Base-by-base conservation (phyloP, 2,888 invertebrate species). In the Agriopis leucophaearia region DNA sequence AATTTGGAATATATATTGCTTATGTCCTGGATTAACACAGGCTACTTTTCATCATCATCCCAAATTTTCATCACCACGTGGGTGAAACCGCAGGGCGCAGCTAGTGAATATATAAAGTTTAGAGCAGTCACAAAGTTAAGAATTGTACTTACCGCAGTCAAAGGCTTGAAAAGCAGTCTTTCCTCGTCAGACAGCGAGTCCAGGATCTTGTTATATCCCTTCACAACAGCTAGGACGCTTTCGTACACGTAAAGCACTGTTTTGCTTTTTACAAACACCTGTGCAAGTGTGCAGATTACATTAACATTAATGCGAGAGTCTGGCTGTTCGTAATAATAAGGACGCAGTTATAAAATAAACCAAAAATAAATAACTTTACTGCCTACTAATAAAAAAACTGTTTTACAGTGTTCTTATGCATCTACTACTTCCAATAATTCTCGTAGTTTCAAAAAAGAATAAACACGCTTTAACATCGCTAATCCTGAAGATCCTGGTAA, bases 131-230 rank as follows among this genome's bases (percentile, higher is more conserved):
- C 3, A 15, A 16, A 45, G 1, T 8, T 4, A 45, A 45, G 8
- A 15, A 15, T 15, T 15, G 8, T 12, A 88, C 90, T 89, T 83
- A 94, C 94, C 18, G 89, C 89, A 50, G 96, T 97, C 60, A 98
- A 85, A 10, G 97, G 97, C 67, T 95, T 95, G 88, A 98, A 98
- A 2, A 98, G 90, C 52, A 95, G 88, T 40, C 97, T 93, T 82
- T 98, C 98, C 54, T 97, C 96, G 2, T 95, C 94, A 0, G 97
- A 97, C 8, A 99, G 87, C 0, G 97, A 96, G 75, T 95, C 94
- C 51, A 98, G 87, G 52, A 98, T 97, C 81, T 96, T 95, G 86
- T 97, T 97, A 85, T 97, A 97, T 40, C 96, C 96, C 54, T 96
- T 92, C 0, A 96, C 96, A 0, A 97, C 96, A 0, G 95, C 95